These are phyloP conservation scores for Micoletzkya japonica DNA, from an alignment of 2,888 invertebrate genomes.

Conservation along the genomic window DNA sequence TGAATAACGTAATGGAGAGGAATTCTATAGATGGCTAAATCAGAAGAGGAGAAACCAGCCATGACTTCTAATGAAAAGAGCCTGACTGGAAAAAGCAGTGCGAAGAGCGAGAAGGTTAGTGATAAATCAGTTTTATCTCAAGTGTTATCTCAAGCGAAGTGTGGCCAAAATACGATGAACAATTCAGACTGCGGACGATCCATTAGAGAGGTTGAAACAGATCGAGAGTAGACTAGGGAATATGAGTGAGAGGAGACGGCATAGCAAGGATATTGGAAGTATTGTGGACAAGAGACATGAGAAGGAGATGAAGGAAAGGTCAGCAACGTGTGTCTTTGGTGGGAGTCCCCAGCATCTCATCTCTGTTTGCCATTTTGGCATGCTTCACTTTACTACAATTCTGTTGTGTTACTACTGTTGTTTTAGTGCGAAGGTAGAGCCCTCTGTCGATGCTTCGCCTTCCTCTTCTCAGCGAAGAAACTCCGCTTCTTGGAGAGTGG, in stretches of 20 bases:
- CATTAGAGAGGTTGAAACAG: slow-evolving; percentile 59
- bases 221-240: slow-evolving; percentile 54
- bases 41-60: slow-evolving; percentile 37
- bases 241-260: slow-evolving; percentile 34
- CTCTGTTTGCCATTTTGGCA: neutral
- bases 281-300: neutral
- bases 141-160: neutral
- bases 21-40: slow-evolving; percentile 11
- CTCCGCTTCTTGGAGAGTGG: slow-evolving; percentile 45
- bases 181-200: slow-evolving; percentile 48
- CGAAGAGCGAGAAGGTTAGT: slow-evolving; percentile 34
- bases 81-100: slow-evolving; percentile 39
- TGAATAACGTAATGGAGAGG: neutral
- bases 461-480: neutral
- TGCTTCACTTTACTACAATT: too few relatives aligned
- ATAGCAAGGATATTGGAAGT: slow-evolving; percentile 25
- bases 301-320: slow-evolving; percentile 10
- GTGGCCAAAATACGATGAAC: neutral
- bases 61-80: slow-evolving; percentile 58
- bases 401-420: neutral
- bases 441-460: neutral
- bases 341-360: neutral
- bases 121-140: neutral
- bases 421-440: neutral
- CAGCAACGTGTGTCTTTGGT: neutral